Evolutionary conservation across 1,140 invertebrate species (phyloP).

Genomic region (Nasonia giraulti): DNA sequence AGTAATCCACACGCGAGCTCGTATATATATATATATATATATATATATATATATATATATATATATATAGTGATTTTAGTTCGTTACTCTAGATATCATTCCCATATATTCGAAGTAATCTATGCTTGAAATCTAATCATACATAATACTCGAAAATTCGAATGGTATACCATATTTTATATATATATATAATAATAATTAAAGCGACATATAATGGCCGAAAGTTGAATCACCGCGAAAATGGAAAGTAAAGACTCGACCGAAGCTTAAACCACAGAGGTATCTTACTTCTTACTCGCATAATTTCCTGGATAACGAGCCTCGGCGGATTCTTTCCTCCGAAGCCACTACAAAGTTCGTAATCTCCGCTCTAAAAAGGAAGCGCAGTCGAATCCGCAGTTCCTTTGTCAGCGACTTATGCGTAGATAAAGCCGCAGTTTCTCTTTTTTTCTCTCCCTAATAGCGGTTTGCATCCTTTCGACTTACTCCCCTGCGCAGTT

Average conservation of each 20-base stretch:
- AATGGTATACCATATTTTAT: no score
- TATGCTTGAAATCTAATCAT: neutral
- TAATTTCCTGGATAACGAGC: neutral
- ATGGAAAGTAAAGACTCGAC: neutral
- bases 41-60: no score
- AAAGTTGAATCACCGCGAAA: neutral
- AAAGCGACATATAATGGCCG: no score
- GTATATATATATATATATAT: no score
- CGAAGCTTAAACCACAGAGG: neutral
- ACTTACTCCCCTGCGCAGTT: neutral
- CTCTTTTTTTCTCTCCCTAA: neutral
- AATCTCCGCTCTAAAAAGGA: conserved; percentile 18
- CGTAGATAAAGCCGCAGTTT: neutral
- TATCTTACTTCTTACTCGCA: neutral
- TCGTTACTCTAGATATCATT: neutral
- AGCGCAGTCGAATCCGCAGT: no score
- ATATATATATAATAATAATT: no score
- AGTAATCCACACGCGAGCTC: no score
- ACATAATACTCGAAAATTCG: neutral
- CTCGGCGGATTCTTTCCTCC: neutral
- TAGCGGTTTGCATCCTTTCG: neutral
- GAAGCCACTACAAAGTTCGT: conserved; percentile 11
- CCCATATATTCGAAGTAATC: neutral
- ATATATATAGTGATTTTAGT: neutral
- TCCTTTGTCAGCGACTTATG: neutral